These are phyloP conservation scores for Lateolabrax maculatus DNA, from an alignment of 2,797 vertebrate species.

Conservation along the genomic window DNA sequence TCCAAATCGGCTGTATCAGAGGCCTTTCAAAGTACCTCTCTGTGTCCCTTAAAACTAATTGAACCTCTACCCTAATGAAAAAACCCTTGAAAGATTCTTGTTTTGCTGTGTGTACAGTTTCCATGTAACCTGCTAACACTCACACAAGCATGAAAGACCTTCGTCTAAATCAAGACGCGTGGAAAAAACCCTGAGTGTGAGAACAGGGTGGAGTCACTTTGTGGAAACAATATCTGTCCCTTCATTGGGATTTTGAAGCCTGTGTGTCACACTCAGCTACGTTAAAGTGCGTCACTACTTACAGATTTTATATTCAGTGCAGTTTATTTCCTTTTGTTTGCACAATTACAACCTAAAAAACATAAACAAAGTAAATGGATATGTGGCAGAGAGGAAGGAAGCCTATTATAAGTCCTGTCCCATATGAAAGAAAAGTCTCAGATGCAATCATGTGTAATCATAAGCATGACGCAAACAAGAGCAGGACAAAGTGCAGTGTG, in stretches of 20 bases:
- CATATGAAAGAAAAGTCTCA: not conserved
- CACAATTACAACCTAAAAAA: not conserved
- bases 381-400: not conserved
- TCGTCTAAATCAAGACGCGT: constrained; percentile 47
- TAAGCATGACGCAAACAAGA: not conserved
- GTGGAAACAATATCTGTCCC: constrained; percentile 21
- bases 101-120: constrained; percentile 17
- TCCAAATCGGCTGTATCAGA: not conserved
- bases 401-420: not conserved
- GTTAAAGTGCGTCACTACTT: not conserved
- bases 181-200: constrained; percentile 42
- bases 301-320: not conserved
- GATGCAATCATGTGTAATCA: not conserved
- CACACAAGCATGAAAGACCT: constrained; percentile 35
- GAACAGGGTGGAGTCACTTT: constrained; percentile 12
- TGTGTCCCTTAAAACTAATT: not conserved
- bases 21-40: not conserved
- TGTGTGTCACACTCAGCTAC: not conserved
- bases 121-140: constrained; percentile 47
- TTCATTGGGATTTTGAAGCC: not conserved
- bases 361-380: not conserved
- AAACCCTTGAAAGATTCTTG: constrained; percentile 3
- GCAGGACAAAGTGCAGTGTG: not conserved
- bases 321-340: not conserved
- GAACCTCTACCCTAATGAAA: not conserved